Base-by-base conservation (phyloP, 2,797 vertebrate species). In the Xiphophorus birchmanni region DNA sequence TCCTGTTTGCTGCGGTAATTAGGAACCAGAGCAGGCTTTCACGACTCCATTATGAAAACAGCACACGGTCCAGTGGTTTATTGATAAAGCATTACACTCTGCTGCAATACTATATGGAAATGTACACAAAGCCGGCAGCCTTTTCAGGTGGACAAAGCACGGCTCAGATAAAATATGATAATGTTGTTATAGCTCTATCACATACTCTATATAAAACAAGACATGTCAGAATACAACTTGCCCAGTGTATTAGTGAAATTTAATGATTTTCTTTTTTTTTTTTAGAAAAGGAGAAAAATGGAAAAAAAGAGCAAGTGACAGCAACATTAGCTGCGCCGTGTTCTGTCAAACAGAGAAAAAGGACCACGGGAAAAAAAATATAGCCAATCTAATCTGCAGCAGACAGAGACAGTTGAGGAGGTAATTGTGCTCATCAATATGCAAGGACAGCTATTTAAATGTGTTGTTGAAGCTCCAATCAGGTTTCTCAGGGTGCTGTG, bases 1-100 rank as follows among this genome's bases (percentile, higher is more conserved):
- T 91, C 93, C 87, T 92, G 94, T 94, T 94, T 95, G 94, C 90
- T 89, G 93, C 88, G 67, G 92, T 96, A 95, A 96, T 96, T 95
- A 95, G 95, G 92, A 96, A 91, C 94, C 92, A 87, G 88, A 90
- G 89, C 84, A 78, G 86, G 92, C 93, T 93, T 95, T 95, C 93
- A 93, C 82, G 90, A 95, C 95, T 95, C 95, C 95, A 96, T 96
- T 96, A 95, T 94, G 93, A 95, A 96, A 96, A 96, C 95, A 95
- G 94, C 91, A 90, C 94, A 96, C 84, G 95, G 89, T 95, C 93
- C 93, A 93, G 90, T 92, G 93, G 94, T 95, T 96, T 95, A 96
- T 96, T 96, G 95, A 96, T 95, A 96, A 95, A 93, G 93, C 94
- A 95, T 96, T 95, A 96, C 87, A 87, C 87, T 88, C 84, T 86